Percentiles rank a stretch among this genome's conserved stretches.
phyloP scores from a whole-genome alignment of 2,797 vertebrate genomes.

The Sus cebifrons region DNA sequence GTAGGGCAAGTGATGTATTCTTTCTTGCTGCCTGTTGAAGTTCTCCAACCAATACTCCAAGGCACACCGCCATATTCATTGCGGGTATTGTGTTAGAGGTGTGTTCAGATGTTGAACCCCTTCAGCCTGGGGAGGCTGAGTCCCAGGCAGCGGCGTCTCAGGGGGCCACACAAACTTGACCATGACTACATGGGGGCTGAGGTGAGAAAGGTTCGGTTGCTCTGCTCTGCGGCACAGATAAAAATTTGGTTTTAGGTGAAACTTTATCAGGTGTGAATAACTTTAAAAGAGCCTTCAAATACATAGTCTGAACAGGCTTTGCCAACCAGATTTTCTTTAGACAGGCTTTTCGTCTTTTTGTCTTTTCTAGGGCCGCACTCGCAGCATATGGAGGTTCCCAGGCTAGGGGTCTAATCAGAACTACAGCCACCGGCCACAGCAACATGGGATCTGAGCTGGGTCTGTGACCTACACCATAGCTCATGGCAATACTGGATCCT shows the following conservation, averaged over 20 bases:
- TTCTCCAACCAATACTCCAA: background rate
- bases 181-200: rapidly evolving
- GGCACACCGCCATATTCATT: background rate
- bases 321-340: background rate
- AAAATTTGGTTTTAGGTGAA: background rate
- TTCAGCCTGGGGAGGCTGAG: background rate
- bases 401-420: no score
- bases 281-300: background rate
- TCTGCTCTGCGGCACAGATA: background rate
- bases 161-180: no score
- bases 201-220: no score
- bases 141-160: no score
- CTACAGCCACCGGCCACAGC: no score
- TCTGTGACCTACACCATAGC: no score
- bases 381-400: no score
- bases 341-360: background rate
- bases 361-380: no score
- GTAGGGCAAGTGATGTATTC: background rate
- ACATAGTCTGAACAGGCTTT: background rate
- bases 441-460: no score
- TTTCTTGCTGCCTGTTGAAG: background rate
- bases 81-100: no score
- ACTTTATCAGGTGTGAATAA: background rate
- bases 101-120: background rate
- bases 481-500: no score